Evolutionary conservation across 2,113 vertebrate species (phyloP), one percentile per base, ranked within the genome.

Genomic region (Eubucco bourcierii): DNA sequence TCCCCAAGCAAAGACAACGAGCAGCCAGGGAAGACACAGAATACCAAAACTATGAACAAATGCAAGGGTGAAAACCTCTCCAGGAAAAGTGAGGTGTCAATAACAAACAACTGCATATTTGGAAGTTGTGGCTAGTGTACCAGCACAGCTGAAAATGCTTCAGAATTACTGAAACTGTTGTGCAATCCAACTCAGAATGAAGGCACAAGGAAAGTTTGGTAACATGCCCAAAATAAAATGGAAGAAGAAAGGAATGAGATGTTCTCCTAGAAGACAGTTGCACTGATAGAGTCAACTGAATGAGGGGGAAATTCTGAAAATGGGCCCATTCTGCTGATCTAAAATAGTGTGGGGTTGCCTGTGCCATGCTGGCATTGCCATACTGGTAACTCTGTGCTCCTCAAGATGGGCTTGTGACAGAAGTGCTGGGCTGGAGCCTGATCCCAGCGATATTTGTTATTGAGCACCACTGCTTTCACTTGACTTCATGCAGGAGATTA

Each of bases 181-280:
- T 0, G 0, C 28, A 68, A 80, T 87, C 90, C 84, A 82, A 33
- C 67, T 94, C 24, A 47, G 46, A 93, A 80, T 33, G 21, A 39
- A 87, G 25, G 44, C 46, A 66, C 3, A 29, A 27, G n/a, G 81
- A 73, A 76, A 70, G 46, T 53, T 11, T 41, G 34, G 10, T 55
- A 88, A 33, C 5, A 13, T 2, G 0, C 61, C 0, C 5, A 41
- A 41, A 41, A 41, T n/a, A 41, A 41, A 41, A 41, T 6, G 15
- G 15, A 41, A 41, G 4, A 55, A 55, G 79, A 46, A 79, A 53
- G 37, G 37, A 4, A 19, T 53, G 11, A 89, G 9, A 74, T 74
- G 41, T 66, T 58, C 63, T 68, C 3, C 2, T 59, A 76, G 53
- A 95, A 63, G 23, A 50, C 78, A 68, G 12, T 17, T 12, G 10